Conservation (phyloP, 2,888 invertebrate genomes). For the Adineta ricciae region DNA sequence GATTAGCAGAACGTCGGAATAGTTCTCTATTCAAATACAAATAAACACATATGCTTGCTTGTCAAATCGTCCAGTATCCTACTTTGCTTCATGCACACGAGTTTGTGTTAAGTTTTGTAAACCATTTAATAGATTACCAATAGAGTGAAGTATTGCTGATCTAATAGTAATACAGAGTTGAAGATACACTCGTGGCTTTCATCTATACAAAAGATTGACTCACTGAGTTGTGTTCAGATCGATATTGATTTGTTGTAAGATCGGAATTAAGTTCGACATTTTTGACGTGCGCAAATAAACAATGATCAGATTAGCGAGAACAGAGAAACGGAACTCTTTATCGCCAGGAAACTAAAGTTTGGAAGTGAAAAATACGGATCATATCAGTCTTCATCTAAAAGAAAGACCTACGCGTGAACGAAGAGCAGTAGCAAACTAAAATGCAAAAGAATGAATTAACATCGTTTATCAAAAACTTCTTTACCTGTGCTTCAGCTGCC, state of each 20-base stretch:
- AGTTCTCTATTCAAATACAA: not conserved
- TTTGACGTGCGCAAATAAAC: not conserved
- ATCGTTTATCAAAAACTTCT: not conserved
- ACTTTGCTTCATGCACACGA: slow-evolving; percentile 14
- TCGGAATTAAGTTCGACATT: not conserved
- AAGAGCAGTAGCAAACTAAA: not conserved
- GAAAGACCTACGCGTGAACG: not conserved
- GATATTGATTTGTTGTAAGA: slow-evolving; percentile 7
- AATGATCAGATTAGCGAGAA: slow-evolving; percentile 9
- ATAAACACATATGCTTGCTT: not conserved
- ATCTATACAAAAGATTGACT: not conserved
- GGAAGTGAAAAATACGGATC: too few relatives aligned
- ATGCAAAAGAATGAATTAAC: not conserved
- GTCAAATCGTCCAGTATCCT: not conserved
- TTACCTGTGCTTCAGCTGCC: slow-evolving; percentile 7
- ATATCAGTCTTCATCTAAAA: not conserved
- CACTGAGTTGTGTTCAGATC: slow-evolving; percentile 10
- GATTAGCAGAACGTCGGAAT: slow-evolving; percentile 11
- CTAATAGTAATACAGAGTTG: not conserved
- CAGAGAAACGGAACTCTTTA: slow-evolving; percentile 17
- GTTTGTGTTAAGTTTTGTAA: not conserved
- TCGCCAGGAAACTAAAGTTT: slow-evolving; percentile 7
- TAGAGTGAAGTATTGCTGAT: not conserved
- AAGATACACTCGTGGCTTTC: not conserved
- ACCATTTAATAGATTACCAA: slow-evolving; percentile 3